phyloP scores from a whole-genome alignment of 2,797 vertebrate species.

The Cheirogaleus major region DNA sequence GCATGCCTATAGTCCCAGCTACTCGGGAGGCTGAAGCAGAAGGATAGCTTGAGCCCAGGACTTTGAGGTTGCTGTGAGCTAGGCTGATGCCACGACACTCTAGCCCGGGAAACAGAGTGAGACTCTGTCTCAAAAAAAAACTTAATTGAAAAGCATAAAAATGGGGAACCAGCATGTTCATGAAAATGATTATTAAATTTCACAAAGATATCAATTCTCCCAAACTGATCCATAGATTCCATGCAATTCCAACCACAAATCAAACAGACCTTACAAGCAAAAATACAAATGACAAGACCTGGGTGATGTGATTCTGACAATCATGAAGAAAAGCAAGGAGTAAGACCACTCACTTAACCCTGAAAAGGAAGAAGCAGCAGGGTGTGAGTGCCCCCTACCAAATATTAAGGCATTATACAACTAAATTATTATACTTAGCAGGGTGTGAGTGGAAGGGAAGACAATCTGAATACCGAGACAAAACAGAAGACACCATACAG shows the following conservation, averaged over 20 bases:
- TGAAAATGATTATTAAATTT: not conserved
- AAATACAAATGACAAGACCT: too few relatives aligned
- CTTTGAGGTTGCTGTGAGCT: too few relatives aligned
- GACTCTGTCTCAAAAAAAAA: too few relatives aligned
- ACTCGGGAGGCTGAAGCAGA: too few relatives aligned
- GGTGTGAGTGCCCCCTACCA: fast-evolving
- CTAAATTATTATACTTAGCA: fast-evolving
- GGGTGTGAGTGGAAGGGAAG: fast-evolving
- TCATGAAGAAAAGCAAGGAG: fast-evolving
- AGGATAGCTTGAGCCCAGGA: too few relatives aligned
- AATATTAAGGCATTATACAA: fast-evolving
- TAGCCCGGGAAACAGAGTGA: too few relatives aligned
- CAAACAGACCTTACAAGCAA: not conserved
- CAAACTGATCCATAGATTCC: not conserved
- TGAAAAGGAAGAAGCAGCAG: fast-evolving
- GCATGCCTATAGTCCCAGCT: too few relatives aligned
- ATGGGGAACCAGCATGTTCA: fast-evolving
- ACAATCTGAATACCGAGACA: fast-evolving
- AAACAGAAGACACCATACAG: too few relatives aligned
- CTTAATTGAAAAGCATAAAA: not conserved
- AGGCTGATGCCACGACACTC: too few relatives aligned
- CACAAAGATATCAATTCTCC: not conserved
- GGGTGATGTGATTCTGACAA: not conserved
- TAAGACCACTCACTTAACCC: fast-evolving
- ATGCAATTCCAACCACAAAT: not conserved